These are phyloP conservation scores for Leptopilina myrica DNA, from an alignment of 2,888 invertebrate genomes.

Conservation along the genomic window DNA sequence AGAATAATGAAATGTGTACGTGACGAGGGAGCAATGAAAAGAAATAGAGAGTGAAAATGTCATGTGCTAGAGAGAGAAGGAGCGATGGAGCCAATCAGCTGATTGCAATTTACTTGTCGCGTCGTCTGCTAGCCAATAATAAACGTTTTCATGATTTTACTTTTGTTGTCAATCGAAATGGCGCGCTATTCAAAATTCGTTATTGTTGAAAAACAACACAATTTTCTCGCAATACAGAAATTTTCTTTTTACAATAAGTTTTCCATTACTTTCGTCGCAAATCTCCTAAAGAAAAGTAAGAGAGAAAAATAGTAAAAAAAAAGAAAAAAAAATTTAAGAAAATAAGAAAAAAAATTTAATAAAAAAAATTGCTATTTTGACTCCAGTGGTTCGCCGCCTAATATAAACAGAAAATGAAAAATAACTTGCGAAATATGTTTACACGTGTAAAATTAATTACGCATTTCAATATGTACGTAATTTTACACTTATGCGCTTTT, in stretches of 20 bases:
- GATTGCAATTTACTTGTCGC: slow-evolving; percentile 10
- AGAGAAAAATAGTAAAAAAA: no score
- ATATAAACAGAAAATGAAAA: no score
- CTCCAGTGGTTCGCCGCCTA: no score
- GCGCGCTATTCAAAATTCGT: neutral
- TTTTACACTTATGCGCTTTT: no score
- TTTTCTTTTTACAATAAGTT: neutral
- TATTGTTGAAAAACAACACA: neutral
- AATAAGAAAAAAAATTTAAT: no score
- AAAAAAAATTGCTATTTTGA: no score
- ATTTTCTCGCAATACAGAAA: neutral
- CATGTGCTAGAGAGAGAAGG: neutral
- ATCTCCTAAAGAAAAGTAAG: no score
- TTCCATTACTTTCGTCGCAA: neutral
- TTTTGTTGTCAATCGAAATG: neutral
- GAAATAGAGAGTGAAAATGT: neutral
- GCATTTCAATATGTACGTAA: neutral
- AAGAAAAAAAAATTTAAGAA: no score
- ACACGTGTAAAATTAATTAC: neutral
- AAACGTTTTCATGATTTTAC: no score
- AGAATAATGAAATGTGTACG: neutral
- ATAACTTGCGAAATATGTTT: neutral
- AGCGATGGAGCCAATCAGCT: slow-evolving; percentile 20
- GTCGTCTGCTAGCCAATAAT: slow-evolving; percentile 31
- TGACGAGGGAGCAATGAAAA: neutral